Percentiles rank a stretch among this genome's conserved stretches.
These are phyloP conservation scores for Sebastes trivittatus DNA, from an alignment of 2,797 vertebrate genomes.

Conservation along the genomic window DNA sequence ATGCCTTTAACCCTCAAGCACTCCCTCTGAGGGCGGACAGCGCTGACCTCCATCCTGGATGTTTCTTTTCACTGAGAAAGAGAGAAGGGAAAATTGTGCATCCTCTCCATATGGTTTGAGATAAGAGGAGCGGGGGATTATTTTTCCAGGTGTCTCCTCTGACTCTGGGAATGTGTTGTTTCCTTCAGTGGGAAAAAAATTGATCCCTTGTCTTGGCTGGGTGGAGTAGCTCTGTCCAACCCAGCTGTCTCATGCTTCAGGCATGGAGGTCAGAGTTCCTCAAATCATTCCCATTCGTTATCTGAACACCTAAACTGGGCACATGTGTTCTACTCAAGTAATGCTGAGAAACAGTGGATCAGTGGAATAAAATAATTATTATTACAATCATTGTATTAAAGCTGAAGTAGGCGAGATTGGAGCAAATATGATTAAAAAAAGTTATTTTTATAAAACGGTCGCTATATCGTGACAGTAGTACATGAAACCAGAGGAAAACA, in stretches of 20 bases:
- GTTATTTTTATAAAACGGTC: too few relatives aligned
- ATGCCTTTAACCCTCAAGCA: not conserved
- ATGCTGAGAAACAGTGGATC: not conserved
- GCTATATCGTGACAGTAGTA: too few relatives aligned
- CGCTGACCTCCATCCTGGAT: constrained; percentile 28
- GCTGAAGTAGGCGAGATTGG: too few relatives aligned
- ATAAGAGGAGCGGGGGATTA: constrained; percentile 49
- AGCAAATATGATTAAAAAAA: too few relatives aligned
- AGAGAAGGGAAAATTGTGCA: constrained; percentile 29
- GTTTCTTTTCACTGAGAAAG: constrained; percentile 18
- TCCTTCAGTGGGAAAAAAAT: constrained; percentile 56
- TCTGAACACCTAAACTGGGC: not conserved
- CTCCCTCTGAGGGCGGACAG: constrained; percentile 15
- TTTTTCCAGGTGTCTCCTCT: constrained; percentile 82
- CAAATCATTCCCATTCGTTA: constrained; percentile 2
- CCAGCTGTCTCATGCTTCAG: constrained; percentile 51
- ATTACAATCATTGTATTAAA: not conserved
- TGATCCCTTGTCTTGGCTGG: constrained; percentile 59
- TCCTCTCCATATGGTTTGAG: constrained; percentile 47
- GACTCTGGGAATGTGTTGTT: constrained; percentile 72
- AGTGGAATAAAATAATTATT: not conserved
- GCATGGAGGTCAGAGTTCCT: constrained; percentile 31
- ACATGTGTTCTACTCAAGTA: not conserved
- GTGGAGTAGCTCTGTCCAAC: constrained; percentile 56
- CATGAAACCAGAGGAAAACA: too few relatives aligned